phyloP scores from a whole-genome alignment of 2,797 vertebrate genomes.

The Myripristis jacobus region DNA sequence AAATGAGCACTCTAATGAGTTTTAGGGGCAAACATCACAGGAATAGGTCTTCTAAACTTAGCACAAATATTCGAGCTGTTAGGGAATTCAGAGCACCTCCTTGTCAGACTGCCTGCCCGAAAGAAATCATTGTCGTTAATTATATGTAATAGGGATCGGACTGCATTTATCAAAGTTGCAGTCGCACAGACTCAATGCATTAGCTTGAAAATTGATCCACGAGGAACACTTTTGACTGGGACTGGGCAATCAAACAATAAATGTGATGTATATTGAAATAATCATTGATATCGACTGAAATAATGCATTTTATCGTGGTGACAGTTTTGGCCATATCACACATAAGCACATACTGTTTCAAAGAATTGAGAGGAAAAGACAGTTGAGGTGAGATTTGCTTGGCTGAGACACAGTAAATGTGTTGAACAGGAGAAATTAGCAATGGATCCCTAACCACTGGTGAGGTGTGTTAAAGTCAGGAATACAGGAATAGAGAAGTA shows the following conservation, averaged over 20 bases:
- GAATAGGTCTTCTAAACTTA: conserved; percentile 29
- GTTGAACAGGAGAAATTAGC: neutral
- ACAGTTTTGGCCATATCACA: no score
- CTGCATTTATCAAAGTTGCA: conserved; percentile 52
- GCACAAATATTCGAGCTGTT: conserved; percentile 35
- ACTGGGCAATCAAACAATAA: no score
- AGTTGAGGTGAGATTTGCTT: conserved; percentile 9
- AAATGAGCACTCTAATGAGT: conserved; percentile 31
- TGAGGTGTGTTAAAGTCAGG: neutral
- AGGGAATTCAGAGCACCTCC: conserved; percentile 38
- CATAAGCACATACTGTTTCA: conserved; percentile 32
- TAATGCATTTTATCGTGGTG: no score
- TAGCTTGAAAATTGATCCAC: conserved; percentile 53
- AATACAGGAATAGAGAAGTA: neutral
- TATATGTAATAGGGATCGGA: conserved; percentile 44
- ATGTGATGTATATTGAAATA: no score
- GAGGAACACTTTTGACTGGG: conserved; percentile 39
- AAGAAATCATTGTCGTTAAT: conserved; percentile 42
- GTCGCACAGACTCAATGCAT: conserved; percentile 51
- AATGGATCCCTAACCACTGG: neutral
- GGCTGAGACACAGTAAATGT: conserved; percentile 11
- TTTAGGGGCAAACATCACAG: conserved; percentile 33
- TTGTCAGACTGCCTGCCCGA: conserved; percentile 32
- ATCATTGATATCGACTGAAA: no score
- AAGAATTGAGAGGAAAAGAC: conserved; percentile 39